Evolutionary conservation across 2,888 invertebrate genomes (phyloP), one percentile per base, ranked within the genome.

Genomic region (Portevinia maculata): DNA sequence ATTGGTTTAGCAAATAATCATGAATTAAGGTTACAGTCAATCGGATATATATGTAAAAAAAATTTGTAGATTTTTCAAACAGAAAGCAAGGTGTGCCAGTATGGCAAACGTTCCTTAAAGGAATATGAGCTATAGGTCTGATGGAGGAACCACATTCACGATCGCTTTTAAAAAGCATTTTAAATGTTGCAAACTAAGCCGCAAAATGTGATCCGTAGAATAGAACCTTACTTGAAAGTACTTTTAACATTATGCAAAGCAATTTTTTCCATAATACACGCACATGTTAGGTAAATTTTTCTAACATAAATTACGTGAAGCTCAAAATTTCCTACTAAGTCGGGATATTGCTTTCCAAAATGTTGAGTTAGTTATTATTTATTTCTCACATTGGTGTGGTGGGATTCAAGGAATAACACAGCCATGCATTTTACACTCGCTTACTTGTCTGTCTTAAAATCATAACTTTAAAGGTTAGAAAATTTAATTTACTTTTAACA

Each of bases 81-180:
- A 44, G 28, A 59, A 44, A 44, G 30, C 44, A 32, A 59, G 44
- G 19, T 30, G 59, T 59, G 44, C 9, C 13, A 60, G 17, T 19
- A 28, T 24, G 24, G 24, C 24, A 24, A 3, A 5, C 24, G 24
- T 24, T 2, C 5, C 24, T 24, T 24, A 24, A 24, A 24, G 5
- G 24, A 24, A 24, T 24, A 24, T 24, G 5, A 24, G 24, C 24
- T 24, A 2, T 24, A 5, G 24, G 24, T 5, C 24, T 24, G 5
- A 2, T 24, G 24, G 3, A 24, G 24, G 5, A 24, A 24, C 24
- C 24, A 24, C 24, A 24, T 24, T 3, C 2, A 24, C 2, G 5
- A 2, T 24, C 3, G 5, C 5, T 24, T 24, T 24, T 3, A 24
- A 24, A 24, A 24, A 24, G 5, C 5, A 24, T 24, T 24, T 24